Conservation (phyloP, 2,888 invertebrate species). For the Margaritifera margaritifera region DNA sequence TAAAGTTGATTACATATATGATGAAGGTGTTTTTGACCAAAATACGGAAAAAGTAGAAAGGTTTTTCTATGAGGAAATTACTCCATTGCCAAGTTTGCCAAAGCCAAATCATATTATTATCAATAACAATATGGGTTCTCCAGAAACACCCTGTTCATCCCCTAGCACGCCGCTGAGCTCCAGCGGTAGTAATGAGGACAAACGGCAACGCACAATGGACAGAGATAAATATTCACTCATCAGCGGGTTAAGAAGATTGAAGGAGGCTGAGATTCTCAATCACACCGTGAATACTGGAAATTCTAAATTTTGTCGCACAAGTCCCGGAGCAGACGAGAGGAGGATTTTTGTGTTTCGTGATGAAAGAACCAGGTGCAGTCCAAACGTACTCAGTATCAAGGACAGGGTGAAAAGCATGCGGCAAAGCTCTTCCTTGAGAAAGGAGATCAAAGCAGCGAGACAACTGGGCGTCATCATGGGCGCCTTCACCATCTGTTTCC, state of each 20-base stretch:
- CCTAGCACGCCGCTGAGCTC: conserved; percentile 40
- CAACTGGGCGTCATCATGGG: conserved; percentile 78
- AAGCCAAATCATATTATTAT: conserved; percentile 26
- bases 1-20: conserved; percentile 67
- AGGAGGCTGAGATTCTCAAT: conserved; percentile 52
- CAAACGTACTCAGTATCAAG: conserved; percentile 50
- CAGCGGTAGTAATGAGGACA: conserved; percentile 39
- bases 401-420: conserved; percentile 56
- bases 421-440: conserved; percentile 63
- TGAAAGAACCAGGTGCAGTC: conserved; percentile 42
- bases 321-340: conserved; percentile 14
- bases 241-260: conserved; percentile 47
- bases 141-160: conserved; percentile 32
- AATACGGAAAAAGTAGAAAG: conserved; percentile 66
- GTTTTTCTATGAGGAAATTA: conserved; percentile 60
- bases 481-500: conserved; percentile 77
- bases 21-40: conserved; percentile 66
- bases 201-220: conserved; percentile 26
- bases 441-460: conserved; percentile 75
- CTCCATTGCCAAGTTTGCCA: conserved; percentile 4
- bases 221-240: conserved; percentile 47
- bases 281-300: conserved; percentile 44
- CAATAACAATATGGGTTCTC: conserved; percentile 15
- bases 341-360: conserved; percentile 48
- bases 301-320: conserved; percentile 22